These are phyloP conservation scores for Bujurquina vittata DNA, from an alignment of 2,113 vertebrate genomes.

Conservation along the genomic window DNA sequence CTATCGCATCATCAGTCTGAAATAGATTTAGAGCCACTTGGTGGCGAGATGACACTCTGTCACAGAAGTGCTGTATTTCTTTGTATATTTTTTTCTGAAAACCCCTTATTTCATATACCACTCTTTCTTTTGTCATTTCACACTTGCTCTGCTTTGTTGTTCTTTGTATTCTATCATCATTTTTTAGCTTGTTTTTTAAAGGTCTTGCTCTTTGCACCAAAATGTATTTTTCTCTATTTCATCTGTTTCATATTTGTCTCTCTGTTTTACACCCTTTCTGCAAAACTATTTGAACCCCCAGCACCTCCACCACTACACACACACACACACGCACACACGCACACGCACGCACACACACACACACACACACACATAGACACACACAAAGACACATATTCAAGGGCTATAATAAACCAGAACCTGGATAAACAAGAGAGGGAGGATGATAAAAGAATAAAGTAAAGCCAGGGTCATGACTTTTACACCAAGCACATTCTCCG, in stretches of 20 bases:
- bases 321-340: background rate
- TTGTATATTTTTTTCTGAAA: background rate
- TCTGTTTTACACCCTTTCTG: background rate
- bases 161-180: background rate
- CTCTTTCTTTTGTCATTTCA: slow-evolving; percentile 8
- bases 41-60: slow-evolving; percentile 32
- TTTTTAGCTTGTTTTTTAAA: slow-evolving; percentile 22
- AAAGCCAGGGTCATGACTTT: slow-evolving; percentile 19
- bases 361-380: background rate
- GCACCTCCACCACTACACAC: background rate
- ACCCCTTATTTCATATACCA: background rate
- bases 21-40: slow-evolving; percentile 38
- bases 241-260: background rate
- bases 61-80: background rate
- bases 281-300: background rate
- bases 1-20: slow-evolving; percentile 43
- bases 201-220: background rate
- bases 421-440: background rate
- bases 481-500: slow-evolving; percentile 43
- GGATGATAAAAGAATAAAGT: slow-evolving; percentile 13
- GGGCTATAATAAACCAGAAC: slow-evolving; percentile 11
- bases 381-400: background rate
- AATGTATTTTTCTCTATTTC: background rate
- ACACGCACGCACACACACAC: background rate
- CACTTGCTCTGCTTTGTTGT: background rate